These are phyloP conservation scores for Mungos mungo DNA, from an alignment of 2,113 vertebrate species.

Conservation along the genomic window DNA sequence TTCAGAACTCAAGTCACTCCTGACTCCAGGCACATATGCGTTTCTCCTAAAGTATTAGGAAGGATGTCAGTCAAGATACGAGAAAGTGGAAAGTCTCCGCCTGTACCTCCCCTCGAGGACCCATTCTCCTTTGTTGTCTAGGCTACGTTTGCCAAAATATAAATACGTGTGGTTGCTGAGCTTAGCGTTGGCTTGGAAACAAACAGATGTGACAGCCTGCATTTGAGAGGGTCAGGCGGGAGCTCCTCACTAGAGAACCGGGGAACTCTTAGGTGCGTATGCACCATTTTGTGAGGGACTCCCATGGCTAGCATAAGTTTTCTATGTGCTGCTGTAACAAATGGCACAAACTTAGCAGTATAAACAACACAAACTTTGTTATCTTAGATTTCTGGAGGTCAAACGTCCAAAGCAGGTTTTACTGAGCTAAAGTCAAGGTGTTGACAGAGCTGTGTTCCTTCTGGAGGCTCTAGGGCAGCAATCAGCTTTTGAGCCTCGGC, in stretches of 20 bases:
- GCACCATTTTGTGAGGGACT: not conserved
- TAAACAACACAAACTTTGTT: not conserved
- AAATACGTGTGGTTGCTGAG: not conserved
- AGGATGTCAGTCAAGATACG: not conserved
- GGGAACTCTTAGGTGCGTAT: not conserved
- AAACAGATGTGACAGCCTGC: not conserved
- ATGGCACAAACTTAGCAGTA: not conserved
- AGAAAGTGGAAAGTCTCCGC: not conserved
- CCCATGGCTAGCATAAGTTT: not conserved
- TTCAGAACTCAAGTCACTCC: not conserved
- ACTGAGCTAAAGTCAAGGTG: not conserved
- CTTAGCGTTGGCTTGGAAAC: not conserved
- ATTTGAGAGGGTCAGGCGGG: not conserved
- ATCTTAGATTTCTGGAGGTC: not conserved
- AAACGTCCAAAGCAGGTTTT: not conserved
- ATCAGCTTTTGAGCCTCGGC: not conserved
- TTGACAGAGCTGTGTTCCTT: not conserved
- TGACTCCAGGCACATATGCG: not conserved
- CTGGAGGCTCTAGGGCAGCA: not conserved
- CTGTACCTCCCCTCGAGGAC: not conserved
- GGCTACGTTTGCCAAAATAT: not conserved
- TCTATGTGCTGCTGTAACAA: not conserved
- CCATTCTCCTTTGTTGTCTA: not conserved
- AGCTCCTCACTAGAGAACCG: not conserved
- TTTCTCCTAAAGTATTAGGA: not conserved